Base-by-base conservation (phyloP, 2,888 invertebrate species). In the Acheta domesticus region DNA sequence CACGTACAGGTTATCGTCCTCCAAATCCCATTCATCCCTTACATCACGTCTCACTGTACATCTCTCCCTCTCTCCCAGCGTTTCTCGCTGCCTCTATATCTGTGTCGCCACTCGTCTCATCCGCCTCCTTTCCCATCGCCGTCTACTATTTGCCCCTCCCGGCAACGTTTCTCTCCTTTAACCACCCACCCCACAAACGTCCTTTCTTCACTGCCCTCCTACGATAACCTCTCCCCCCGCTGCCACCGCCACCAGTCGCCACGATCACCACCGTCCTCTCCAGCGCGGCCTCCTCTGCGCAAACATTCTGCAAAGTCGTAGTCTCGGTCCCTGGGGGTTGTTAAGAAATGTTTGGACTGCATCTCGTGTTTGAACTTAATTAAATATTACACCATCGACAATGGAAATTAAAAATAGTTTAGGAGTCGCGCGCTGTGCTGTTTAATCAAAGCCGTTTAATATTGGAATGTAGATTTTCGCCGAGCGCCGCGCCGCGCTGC, bases 311-410 rank as follows among this genome's bases (percentile, higher is more conserved):
- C 14, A 14, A 19, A 14, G 62, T n/a, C 14, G 14, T 62, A 19
- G 16, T 3, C 62, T 62, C 16, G 62, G n/a, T 62, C 62, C 62
- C 62, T n/a, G n/a, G 62, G n/a, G 62, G 62, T 62, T 62, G 62
- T 62, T 62, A 62, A 62, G 62, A n/a, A 62, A 62, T 62, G 62
- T 62, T 62, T 62, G 62, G 62, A 62, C n/a, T 62, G 16, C 14
- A 62, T 62, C 62, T 62, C n/a, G 62, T 62, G 62, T 62, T 62
- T 62, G 62, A 62, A 62, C 14, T 62, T 62, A 62, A 62, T 62
- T 62, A 62, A 62, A 62, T 62, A 62, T 62, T 62, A 62, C 62
- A n/a, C 62, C 62, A 62, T 62, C 62, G 62, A 62, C 62, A 62
- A 62, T 62, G 62, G n/a, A 62, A 62, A 19, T 62, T 62, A 62